Evolutionary conservation across 1,140 invertebrate genomes (phyloP), one percentile per base, ranked within the genome.

Genomic region (Pseudomyrmex concolor): DNA sequence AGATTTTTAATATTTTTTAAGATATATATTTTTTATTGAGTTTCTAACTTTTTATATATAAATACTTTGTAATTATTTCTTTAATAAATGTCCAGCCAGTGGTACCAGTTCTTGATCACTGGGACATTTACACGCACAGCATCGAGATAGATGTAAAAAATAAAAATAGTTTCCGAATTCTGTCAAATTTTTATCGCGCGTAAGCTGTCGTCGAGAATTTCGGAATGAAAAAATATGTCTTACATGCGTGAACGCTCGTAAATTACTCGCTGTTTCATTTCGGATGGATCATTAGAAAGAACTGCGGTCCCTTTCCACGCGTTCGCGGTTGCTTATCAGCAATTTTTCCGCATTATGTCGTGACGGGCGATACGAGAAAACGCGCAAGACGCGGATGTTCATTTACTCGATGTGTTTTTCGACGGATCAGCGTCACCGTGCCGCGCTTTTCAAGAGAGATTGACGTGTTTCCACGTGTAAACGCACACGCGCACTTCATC

Each of bases 381-480:
- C 10, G 5, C 10, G 19, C n/a, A 15, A 62, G 73, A 34, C 48
- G 15, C 4, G 13, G 22, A 3, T 50, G 34, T 59, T 50, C 45
- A 50, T 60, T 48, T 22, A 17, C 15, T 34, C 55, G 22, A 9
- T 17, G 19, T 63, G 45, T 63, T 76, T 62, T 50, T 10, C 17
- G 17, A 48, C 50, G 22, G 22, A 70, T n/a, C 5, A 34, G 34
- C 34, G 34, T 12, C 7, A n/a, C 22, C 22, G 22, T 70, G 50
- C 54, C 48, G 25, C 15, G 2, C 1, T n/a, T 4, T 12, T 48
- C 15, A 19, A 34, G 19, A 15, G 54, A 48, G 54, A 80, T 71
- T 59, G 66, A 80, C 76, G 48, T n/a, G 76, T 3, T 57, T 55
- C 34, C 34, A 68, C 15, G 60, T 45, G 48, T 25, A 55, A 78